Percentiles rank a stretch among this genome's conserved stretches.
Conservation (phyloP, 2,888 invertebrate genomes). For the Cheilosia soror region DNA sequence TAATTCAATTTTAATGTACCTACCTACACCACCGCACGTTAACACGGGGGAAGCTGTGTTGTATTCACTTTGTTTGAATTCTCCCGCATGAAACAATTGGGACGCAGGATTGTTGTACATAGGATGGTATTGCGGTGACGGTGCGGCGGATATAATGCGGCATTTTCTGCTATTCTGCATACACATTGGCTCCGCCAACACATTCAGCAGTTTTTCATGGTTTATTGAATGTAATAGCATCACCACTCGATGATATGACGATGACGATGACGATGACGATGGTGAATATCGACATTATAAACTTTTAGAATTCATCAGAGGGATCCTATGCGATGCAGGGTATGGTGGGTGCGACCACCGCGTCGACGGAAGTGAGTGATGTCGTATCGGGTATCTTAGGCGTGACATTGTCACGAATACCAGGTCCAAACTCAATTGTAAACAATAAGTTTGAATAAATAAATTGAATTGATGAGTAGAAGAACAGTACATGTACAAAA, state of each 20-base stretch:
- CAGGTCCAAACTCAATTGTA: constrained; percentile 32
- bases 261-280: constrained; percentile 2
- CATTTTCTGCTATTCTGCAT: constrained; percentile 36
- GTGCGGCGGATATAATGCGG: constrained; percentile 37
- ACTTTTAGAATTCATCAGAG: no score
- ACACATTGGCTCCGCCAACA: neutral
- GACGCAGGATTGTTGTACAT: constrained; percentile 2
- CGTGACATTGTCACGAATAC: constrained; percentile 33
- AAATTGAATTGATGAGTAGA: no score
- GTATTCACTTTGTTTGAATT: constrained; percentile 38
- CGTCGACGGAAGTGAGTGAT: constrained; percentile 34
- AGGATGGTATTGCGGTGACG: constrained; percentile 27
- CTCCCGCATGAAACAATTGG: constrained; percentile 41
- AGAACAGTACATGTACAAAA: no score
- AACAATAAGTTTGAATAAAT: constrained; percentile 56
- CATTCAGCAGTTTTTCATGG: constrained; percentile 41
- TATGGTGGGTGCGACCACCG: constrained; percentile 1
- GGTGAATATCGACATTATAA: constrained; percentile 9
- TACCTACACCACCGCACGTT: neutral
- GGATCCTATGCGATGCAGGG: neutral
- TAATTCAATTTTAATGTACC: constrained; percentile 54
- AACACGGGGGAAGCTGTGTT: neutral
- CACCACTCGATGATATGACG: constrained; percentile 11
- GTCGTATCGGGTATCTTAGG: constrained; percentile 15
- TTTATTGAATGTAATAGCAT: constrained; percentile 59